Conservation (phyloP, 2,797 vertebrate species). For the Rhodeus uyekii region DNA sequence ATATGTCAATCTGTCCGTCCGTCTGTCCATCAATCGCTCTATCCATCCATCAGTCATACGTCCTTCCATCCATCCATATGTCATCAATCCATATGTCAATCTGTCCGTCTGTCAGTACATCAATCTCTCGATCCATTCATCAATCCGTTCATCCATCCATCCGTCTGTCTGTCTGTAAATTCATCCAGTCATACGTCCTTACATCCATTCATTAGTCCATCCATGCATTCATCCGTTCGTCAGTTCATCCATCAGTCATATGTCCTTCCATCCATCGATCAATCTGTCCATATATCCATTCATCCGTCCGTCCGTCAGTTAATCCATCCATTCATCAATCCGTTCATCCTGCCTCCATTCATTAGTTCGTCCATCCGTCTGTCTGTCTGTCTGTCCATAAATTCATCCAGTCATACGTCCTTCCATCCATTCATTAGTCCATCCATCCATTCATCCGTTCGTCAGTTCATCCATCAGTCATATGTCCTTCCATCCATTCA, state of each 20-base stretch:
- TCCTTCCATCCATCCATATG: neutral
- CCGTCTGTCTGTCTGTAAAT: fast-evolving
- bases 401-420: fast-evolving
- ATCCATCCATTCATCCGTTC: fast-evolving
- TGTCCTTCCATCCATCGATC: neutral
- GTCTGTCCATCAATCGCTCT: fast-evolving
- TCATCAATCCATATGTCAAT: neutral
- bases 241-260: neutral
- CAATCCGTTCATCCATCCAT: neutral
- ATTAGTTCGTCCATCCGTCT: fast-evolving
- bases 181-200: neutral
- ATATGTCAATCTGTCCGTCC: neutral
- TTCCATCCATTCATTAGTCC: fast-evolving
- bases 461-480: fast-evolving
- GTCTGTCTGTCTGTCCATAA: fast-evolving
- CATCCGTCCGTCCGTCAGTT: fast-evolving
- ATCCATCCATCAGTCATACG: fast-evolving
- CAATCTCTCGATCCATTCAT: neutral
- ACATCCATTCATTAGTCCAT: neutral
- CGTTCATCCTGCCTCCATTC: neutral
- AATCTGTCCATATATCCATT: fast-evolving
- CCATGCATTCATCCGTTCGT: fast-evolving
- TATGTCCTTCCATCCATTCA: neutral
- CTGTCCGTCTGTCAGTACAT: neutral
- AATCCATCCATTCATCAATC: fast-evolving